Conservation (phyloP, 2,888 invertebrate genomes). For the Pinctada fucata region DNA sequence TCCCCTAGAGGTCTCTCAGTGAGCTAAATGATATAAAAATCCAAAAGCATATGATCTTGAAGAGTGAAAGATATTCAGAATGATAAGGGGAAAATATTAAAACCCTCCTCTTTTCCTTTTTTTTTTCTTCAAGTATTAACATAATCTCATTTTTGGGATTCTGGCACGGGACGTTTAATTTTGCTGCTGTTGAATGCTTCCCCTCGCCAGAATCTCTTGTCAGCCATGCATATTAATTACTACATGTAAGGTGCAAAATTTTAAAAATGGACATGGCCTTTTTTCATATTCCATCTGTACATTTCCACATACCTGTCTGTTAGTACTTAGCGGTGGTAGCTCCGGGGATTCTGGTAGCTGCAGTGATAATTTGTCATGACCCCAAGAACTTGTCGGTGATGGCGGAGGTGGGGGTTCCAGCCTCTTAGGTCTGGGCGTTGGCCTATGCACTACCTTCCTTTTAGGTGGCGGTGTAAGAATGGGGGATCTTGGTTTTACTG, state of each 20-base stretch:
- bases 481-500: slow-evolving; percentile 40
- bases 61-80: too few species aligned
- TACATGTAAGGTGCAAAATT: too few species aligned
- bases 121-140: too few species aligned
- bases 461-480: slow-evolving; percentile 34
- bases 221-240: too few species aligned
- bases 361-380: slow-evolving; percentile 52
- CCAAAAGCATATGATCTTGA: too few species aligned
- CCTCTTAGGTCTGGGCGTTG: slow-evolving; percentile 25
- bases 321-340: slow-evolving; percentile 55
- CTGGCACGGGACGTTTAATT: too few species aligned
- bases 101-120: slow-evolving; percentile 4
- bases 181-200: too few species aligned
- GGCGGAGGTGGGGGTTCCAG: slow-evolving; percentile 32
- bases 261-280: too few species aligned
- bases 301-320: slow-evolving; percentile 51
- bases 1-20: slow-evolving; percentile 60
- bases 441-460: slow-evolving; percentile 16
- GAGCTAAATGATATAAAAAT: slow-evolving; percentile 35
- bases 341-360: slow-evolving; percentile 60
- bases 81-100: too few species aligned
- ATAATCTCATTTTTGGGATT: too few species aligned
- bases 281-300: too few species aligned
- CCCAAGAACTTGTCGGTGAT: slow-evolving; percentile 55
- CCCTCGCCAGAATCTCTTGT: too few species aligned